Conservation (phyloP, 35 echinoderm and acorn worm species). For the Apostichopus japonicus region DNA sequence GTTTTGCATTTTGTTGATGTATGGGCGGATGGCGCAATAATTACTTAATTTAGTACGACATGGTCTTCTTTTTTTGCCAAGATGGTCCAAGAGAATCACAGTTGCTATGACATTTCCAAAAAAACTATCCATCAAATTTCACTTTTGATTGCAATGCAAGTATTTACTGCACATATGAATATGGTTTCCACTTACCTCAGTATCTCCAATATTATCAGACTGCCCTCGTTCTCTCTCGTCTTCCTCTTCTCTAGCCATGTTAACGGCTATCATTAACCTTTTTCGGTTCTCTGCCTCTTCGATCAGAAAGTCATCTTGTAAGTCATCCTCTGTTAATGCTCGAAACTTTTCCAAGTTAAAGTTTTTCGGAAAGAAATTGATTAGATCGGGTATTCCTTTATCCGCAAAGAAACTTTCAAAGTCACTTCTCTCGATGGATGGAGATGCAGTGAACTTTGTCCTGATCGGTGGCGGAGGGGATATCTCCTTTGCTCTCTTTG, state of each 20-base stretch:
- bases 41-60: too few relatives aligned
- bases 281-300: conserved; percentile 38
- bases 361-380: conserved; percentile 71
- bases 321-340: conserved; percentile 90
- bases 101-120: too few relatives aligned
- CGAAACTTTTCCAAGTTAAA: conserved; percentile 90
- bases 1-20: too few relatives aligned
- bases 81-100: too few relatives aligned
- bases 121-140: too few relatives aligned
- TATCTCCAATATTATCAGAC: conserved; percentile 40
- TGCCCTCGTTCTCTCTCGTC: conserved; percentile 70
- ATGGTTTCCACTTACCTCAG: neutral
- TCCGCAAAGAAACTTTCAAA: conserved; percentile 76
- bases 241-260: conserved; percentile 72
- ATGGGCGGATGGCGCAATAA: too few relatives aligned
- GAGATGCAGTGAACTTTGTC: conserved; percentile 49
- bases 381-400: conserved; percentile 63
- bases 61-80: too few relatives aligned
- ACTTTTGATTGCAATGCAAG: too few relatives aligned
- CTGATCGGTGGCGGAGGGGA: conserved; percentile 38
- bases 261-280: conserved; percentile 79
- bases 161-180: too few relatives aligned
- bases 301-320: conserved; percentile 76
- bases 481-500: conserved; percentile 33
- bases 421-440: conserved; percentile 50